Conservation (phyloP, 1,140 invertebrate genomes). For the Aphidius ervi region DNA sequence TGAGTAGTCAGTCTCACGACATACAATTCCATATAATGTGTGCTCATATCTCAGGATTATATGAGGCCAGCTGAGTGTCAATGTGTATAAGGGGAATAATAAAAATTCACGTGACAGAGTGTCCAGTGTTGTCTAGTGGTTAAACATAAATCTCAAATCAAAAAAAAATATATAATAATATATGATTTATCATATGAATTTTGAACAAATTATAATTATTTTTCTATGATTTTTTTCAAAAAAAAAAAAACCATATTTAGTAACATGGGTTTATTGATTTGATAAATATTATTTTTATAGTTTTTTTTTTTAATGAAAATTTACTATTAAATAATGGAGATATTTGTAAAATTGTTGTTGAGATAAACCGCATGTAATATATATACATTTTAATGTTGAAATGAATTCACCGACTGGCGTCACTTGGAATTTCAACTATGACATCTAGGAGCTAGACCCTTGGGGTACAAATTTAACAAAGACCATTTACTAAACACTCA, state of each 20-base stretch:
- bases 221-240: too few species aligned
- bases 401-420: constrained; percentile 22
- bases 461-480: constrained; percentile 9
- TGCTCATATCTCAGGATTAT: constrained; percentile 53
- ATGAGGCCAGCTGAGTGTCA: constrained; percentile 28
- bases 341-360: too few species aligned
- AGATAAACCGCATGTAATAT: too few species aligned
- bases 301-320: too few species aligned
- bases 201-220: too few species aligned
- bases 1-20: constrained; percentile 18
- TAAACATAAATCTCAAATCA: too few species aligned
- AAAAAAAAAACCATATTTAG: too few species aligned
- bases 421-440: constrained; percentile 29
- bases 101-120: constrained; percentile 14
- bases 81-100: constrained; percentile 9
- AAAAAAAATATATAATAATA: too few species aligned
- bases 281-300: too few species aligned
- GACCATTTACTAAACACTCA: constrained; percentile 7
- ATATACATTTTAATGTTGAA: constrained; percentile 13
- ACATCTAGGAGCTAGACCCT: constrained; percentile 11
- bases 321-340: too few species aligned
- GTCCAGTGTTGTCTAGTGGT: background rate
- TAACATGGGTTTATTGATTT: too few species aligned
- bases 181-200: too few species aligned
- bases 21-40: constrained; percentile 47